A percentile compares a stretch with the other conserved stretches of the same genome.
phyloP scores from a whole-genome alignment of 2,113 vertebrate species.

The Machaerirhynchus nigripectus region DNA sequence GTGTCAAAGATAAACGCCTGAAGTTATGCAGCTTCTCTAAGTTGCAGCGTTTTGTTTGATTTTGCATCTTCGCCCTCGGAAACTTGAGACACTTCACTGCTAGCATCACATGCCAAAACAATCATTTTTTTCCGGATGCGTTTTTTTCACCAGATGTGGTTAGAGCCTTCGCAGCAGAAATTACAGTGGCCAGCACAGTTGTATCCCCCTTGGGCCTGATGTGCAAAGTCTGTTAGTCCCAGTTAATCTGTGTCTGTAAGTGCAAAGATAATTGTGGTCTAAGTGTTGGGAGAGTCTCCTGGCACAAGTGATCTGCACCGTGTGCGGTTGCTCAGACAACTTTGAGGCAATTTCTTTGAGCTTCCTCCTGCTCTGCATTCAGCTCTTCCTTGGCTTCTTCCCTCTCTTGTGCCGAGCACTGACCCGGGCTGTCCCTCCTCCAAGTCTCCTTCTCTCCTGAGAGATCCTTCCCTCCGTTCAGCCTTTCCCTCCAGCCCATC shows the following conservation, averaged over 20 bases:
- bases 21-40: not conserved
- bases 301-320: accelerated
- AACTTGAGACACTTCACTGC: not conserved
- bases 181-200: not conserved
- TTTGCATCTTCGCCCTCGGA: not conserved
- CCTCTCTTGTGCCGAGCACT: not conserved
- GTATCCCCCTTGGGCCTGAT: not conserved
- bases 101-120: not conserved
- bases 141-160: not conserved
- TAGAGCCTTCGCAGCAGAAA: not conserved
- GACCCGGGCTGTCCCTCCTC: not conserved
- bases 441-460: not conserved
- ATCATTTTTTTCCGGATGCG: not conserved
- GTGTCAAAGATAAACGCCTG: not conserved
- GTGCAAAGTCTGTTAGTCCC: not conserved
- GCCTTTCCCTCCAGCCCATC: not conserved
- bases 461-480: not conserved
- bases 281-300: not conserved
- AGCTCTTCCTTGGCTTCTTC: not conserved
- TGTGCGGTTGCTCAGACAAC: not conserved
- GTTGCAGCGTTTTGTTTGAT: not conserved
- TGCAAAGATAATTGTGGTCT: not conserved
- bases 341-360: not conserved
- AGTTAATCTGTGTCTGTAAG: accelerated
- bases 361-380: not conserved